Percentiles rank a stretch among this genome's conserved stretches.
Evolutionary conservation across 1,140 invertebrate genomes (phyloP).

Genomic region (Drosophila albomicans): DNA sequence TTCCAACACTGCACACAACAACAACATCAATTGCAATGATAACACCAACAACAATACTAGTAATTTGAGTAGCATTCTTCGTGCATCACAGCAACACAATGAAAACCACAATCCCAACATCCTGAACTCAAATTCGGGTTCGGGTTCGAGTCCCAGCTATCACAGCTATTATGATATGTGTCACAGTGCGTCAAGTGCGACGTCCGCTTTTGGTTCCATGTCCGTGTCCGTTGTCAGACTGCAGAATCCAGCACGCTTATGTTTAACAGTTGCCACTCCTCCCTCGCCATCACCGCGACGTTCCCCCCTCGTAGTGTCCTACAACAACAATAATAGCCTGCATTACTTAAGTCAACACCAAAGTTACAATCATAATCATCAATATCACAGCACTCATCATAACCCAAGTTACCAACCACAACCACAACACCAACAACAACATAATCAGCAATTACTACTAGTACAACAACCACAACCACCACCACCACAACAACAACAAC

Average conservation of each 20-base stretch:
- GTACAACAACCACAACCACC: slow-evolving; percentile 46
- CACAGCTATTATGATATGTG: slow-evolving; percentile 62
- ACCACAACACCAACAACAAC: slow-evolving; percentile 45
- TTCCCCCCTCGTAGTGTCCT: slow-evolving; percentile 48
- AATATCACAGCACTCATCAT: slow-evolving; percentile 50
- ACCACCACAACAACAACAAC: slow-evolving; percentile 65
- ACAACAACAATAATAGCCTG: slow-evolving; percentile 21
- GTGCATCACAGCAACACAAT: slow-evolving; percentile 17
- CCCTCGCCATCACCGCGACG: slow-evolving; percentile 21
- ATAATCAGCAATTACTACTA: slow-evolving; percentile 21
- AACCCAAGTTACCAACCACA: slow-evolving; percentile 27
- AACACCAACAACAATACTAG: slow-evolving; percentile 16
- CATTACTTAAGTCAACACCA: slow-evolving; percentile 36
- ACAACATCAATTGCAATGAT: slow-evolving; percentile 39
- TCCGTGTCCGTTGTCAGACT: slow-evolving; percentile 73
- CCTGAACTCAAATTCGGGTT: slow-evolving; percentile 14
- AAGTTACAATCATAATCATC: slow-evolving; percentile 49
- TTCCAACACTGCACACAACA: slow-evolving; percentile 43
- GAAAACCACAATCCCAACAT: slow-evolving; percentile 47
- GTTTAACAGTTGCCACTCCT: slow-evolving; percentile 62
- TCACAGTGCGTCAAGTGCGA: slow-evolving; percentile 29
- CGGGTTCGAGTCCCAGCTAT: slow-evolving; percentile 18
- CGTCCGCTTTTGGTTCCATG: slow-evolving; percentile 64
- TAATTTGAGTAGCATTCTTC: slow-evolving; percentile 41
- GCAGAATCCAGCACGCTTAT: slow-evolving; percentile 69